Base-by-base conservation (phyloP, 2,888 invertebrate genomes). In the Trichopoda pennipes region DNA sequence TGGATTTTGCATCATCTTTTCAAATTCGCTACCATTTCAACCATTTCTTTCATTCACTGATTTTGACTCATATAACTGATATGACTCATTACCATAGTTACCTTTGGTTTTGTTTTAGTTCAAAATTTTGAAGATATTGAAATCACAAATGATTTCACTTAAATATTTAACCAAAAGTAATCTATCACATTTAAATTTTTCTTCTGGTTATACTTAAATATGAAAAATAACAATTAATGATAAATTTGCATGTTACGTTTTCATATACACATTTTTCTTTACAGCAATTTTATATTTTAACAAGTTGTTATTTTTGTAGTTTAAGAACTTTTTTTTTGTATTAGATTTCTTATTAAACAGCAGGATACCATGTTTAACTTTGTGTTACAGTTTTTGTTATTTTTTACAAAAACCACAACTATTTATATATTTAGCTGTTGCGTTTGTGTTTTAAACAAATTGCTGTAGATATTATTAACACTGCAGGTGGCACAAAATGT, bases 401-500 rank as follows among this genome's bases (percentile, higher is more conserved):
- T 72, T 28, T 28, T 28, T 74, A 32, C 44, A 19, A 8, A 38
- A 14, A 19, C 4, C n/a, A 19, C n/a, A 38, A 56, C 28, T 55
- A 42, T 28, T 7, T 12, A 23, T 35, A 35, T 60, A 55, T 38
- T 38, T 1, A 12, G 38, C 12, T 38, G 38, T 12, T 38, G 10
- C 12, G 35, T 38, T 8, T 53, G 16, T 60, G 53, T 72, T 80
- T 76, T 55, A 51, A 51, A 81, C 73, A 81, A 77, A 69, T 81
- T 77, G 53, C 77, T 81, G 77, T 73, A 73, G 73, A 77, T 81
- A 81, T 77, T 77, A 64, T 69, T 63, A 81, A 51, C 69, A 55
- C 81, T 74, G 78, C 81, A 78, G 77, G 81, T 74, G 81, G 77
- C 55, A 78, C 35, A 75, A 53, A 72, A 58, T 7, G 49, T 19